Base-by-base conservation (phyloP, 1,140 invertebrate genomes). In the Helicorthomorpha holstii region DNA sequence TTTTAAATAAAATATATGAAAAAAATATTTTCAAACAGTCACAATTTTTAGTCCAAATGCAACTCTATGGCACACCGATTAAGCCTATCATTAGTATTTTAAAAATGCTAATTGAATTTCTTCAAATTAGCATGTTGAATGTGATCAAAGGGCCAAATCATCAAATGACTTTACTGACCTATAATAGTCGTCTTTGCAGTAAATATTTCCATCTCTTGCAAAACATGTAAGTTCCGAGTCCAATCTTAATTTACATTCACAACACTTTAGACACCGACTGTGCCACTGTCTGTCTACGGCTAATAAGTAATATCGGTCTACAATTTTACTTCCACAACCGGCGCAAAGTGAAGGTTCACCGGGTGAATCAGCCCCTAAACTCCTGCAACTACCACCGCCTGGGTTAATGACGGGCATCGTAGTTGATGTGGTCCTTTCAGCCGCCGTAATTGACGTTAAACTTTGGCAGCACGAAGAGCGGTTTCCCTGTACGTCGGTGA, bases 111-210 rank as follows among this genome's bases (percentile, higher is more conserved):
- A n/a, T n/a, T n/a, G n/a, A n/a, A n/a, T n/a, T n/a, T n/a, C n/a
- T n/a, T n/a, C n/a, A n/a, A n/a, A n/a, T n/a, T n/a, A n/a, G n/a
- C n/a, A n/a, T n/a, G n/a, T n/a, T n/a, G n/a, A n/a, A n/a, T n/a
- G n/a, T n/a, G n/a, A n/a, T n/a, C n/a, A n/a, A n/a, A n/a, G n/a
- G n/a, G n/a, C n/a, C n/a, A n/a, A n/a, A n/a, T n/a, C n/a, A n/a
- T n/a, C n/a, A n/a, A n/a, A n/a, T n/a, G n/a, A n/a, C n/a, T n/a
- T n/a, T n/a, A n/a, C 82, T 82, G 66, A 95, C 92, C 88, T 85
- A 75, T 91, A 89, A 70, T 96, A 96, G 68, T 97, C 92, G 63
- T 91, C 89, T 69, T 93, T 93, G 76, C 92, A 96, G 70, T 90
- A 95, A 60, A 96, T 95, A 64, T 85, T 85, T 55, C 89, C 90